These are phyloP conservation scores for Onthophagus sagittarius DNA, from an alignment of 2,888 invertebrate genomes.

Conservation along the genomic window DNA sequence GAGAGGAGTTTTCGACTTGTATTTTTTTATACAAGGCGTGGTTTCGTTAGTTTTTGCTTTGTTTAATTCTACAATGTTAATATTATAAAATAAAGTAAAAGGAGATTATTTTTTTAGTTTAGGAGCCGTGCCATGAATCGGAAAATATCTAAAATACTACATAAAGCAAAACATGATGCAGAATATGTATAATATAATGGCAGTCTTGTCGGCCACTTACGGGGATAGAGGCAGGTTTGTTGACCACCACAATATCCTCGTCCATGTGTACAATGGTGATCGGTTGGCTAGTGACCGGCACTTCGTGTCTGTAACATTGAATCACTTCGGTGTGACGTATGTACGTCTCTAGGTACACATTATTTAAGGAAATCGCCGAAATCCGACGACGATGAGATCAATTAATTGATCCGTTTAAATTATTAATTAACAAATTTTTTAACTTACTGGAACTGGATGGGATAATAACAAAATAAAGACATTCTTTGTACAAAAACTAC, in stretches of 20 bases:
- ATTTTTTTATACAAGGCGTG: neutral
- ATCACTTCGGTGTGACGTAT: constrained; percentile 20
- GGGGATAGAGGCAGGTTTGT: constrained; percentile 99
- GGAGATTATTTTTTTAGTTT: no score
- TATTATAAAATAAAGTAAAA: no score
- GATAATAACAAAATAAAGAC: neutral
- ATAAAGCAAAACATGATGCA: no score
- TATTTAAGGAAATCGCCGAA: neutral
- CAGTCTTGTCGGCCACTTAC: constrained; percentile 89
- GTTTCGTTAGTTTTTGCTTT: no score
- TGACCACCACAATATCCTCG: constrained; percentile 98
- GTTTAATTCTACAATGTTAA: no score
- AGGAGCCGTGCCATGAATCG: no score
- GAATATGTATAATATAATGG: constrained; percentile 48
- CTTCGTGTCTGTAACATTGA: constrained; percentile 89
- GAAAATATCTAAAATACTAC: no score
- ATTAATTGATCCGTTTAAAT: neutral
- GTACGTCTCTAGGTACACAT: constrained; percentile 32
- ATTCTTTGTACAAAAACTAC: neutral
- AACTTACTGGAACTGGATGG: neutral
- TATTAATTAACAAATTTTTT: no score
- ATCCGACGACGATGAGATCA: neutral
- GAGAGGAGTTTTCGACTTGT: neutral
- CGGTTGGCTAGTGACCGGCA: constrained; percentile 94
- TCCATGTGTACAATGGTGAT: constrained; percentile 97